Conservation (phyloP, 2,888 invertebrate genomes). For the Parthenolecanium corni region DNA sequence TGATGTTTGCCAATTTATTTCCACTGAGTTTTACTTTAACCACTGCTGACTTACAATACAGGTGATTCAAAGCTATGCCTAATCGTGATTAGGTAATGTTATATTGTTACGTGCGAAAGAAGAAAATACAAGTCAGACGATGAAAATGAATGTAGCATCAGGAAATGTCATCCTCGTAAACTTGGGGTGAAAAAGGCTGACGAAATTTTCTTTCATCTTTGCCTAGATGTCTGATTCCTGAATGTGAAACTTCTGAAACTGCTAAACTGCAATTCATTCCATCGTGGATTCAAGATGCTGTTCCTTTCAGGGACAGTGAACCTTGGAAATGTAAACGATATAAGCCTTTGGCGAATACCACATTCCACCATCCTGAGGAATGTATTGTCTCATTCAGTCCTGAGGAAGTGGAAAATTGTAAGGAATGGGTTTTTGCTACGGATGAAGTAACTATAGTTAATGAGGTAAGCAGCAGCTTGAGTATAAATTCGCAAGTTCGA, state of each 20-base stretch:
- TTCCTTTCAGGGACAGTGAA: slow-evolving; percentile 28
- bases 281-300: slow-evolving; percentile 31
- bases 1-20: slow-evolving; percentile 53
- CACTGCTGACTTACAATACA: slow-evolving; percentile 54
- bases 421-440: slow-evolving; percentile 39
- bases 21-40: slow-evolving; percentile 59
- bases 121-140: too few relatives aligned
- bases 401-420: slow-evolving; percentile 34
- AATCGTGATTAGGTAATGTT: too few relatives aligned
- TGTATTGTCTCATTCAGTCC: neutral
- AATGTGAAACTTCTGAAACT: slow-evolving; percentile 7
- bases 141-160: too few relatives aligned
- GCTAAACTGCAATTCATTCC: slow-evolving; percentile 12
- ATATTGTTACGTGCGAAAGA: too few relatives aligned
- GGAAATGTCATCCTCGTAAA: too few relatives aligned
- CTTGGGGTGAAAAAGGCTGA: too few relatives aligned
- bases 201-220: too few relatives aligned
- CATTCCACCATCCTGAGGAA: neutral
- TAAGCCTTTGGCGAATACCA: neutral
- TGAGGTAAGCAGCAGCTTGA: too few relatives aligned
- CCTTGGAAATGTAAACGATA: slow-evolving; percentile 28
- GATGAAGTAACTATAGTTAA: slow-evolving; percentile 49
- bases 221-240: slow-evolving; percentile 24
- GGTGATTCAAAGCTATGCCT: slow-evolving; percentile 47
- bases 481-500: too few relatives aligned